Conservation (phyloP, 2,113 vertebrate species). For the Aegotheles bennettii region DNA sequence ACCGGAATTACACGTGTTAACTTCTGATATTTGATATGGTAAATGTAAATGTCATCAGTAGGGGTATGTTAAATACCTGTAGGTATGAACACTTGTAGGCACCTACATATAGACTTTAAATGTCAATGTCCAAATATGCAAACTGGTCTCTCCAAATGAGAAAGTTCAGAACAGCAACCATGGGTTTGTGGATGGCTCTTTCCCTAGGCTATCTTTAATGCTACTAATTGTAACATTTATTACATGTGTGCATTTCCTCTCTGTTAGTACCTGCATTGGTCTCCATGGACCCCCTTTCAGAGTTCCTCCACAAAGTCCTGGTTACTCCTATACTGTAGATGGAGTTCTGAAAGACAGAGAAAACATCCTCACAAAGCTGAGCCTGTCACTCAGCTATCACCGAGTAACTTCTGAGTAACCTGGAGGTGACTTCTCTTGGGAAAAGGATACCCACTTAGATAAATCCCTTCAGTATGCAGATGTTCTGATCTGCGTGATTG, state of each 20-base stretch:
- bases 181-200: not conserved
- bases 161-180: not conserved
- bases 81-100: not conserved
- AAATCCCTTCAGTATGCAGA: not conserved
- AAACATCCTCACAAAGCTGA: not conserved
- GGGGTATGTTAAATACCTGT: not conserved
- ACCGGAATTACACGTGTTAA: not conserved
- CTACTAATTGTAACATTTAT: not conserved
- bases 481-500: not conserved
- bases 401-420: not conserved
- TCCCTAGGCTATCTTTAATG: not conserved
- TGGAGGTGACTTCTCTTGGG: not conserved
- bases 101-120: not conserved
- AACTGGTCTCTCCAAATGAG: not conserved
- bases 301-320: not conserved
- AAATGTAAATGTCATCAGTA: not conserved
- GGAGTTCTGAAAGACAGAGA: not conserved
- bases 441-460: not conserved
- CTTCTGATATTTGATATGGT: not conserved
- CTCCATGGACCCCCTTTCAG: not conserved
- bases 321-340: not conserved
- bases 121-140: not conserved
- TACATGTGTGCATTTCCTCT: not conserved
- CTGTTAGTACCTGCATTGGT: fast-evolving
- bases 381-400: not conserved